Conservation (phyloP, 2,113 vertebrate genomes). For the Syngnathoides biaculeatus region DNA sequence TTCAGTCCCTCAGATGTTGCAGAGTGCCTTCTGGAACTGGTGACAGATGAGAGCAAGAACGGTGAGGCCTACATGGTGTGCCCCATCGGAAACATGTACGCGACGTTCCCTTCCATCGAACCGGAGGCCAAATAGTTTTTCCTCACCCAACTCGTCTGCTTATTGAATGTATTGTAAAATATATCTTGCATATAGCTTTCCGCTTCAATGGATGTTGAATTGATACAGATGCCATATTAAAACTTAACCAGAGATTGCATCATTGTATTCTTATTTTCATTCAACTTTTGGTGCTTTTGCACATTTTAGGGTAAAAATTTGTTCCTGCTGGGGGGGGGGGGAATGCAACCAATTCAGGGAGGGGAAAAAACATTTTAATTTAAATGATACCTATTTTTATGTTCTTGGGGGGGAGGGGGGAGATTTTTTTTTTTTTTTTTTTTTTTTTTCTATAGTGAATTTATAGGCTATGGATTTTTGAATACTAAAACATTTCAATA, state of each 20-base stretch:
- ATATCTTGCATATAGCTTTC: not conserved
- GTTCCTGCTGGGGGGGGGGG: too few species aligned
- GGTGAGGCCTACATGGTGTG: constrained; percentile 46
- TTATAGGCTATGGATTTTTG: too few species aligned
- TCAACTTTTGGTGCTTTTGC: too few species aligned
- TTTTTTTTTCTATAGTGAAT: too few species aligned
- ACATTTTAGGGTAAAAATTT: not conserved
- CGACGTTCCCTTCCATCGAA: constrained; percentile 24
- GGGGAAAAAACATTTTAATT: too few species aligned
- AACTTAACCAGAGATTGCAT: not conserved
- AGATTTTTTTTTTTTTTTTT: too few species aligned
- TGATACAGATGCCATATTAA: not conserved
- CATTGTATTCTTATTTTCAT: not conserved
- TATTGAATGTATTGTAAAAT: not conserved
- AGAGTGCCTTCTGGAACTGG: constrained; percentile 48
- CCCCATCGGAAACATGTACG: not conserved
- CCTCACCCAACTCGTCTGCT: not conserved
- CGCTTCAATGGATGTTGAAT: not conserved
- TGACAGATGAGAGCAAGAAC: constrained; percentile 60
- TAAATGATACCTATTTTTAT: too few species aligned
- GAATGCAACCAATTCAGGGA: too few species aligned
- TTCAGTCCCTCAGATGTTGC: constrained; percentile 54
- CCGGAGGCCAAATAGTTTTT: not conserved
- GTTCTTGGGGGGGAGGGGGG: too few species aligned
- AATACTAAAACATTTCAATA: too few species aligned